phyloP scores from a whole-genome alignment of 2,888 invertebrate species.

The Eupithecia vulgata region DNA sequence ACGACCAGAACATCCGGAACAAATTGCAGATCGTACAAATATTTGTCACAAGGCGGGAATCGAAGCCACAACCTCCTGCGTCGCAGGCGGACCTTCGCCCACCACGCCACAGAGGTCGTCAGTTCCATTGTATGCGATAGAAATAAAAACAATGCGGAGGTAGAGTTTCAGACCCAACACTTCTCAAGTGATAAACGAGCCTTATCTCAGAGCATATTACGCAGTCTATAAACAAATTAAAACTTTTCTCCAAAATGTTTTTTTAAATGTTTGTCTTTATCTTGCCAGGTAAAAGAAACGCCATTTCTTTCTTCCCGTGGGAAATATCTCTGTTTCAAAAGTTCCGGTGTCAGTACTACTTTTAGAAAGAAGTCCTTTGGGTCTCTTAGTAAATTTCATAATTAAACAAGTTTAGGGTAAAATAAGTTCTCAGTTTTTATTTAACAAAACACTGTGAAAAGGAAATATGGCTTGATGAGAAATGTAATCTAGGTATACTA shows the following conservation, averaged over 20 bases:
- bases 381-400: background rate
- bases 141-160: background rate
- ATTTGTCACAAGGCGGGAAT: no score
- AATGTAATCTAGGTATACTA: no score
- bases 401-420: background rate
- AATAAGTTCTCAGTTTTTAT: background rate
- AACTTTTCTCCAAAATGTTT: constrained; percentile 10
- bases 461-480: background rate
- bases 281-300: constrained; percentile 11
- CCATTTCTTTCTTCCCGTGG: constrained; percentile 2
- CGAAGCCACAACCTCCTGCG: no score
- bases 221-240: constrained; percentile 13
- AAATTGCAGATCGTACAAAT: no score
- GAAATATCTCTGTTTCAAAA: constrained; percentile 9
- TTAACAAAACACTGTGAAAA: background rate
- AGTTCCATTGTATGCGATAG: background rate
- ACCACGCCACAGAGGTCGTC: no score
- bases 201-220: constrained; percentile 1
- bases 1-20: no score
- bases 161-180: background rate
- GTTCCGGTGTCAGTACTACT: constrained; percentile 4
- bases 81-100: no score
- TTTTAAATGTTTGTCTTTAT: constrained; percentile 6
- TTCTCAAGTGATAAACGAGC: background rate
- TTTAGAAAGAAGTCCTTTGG: constrained; percentile 4